Conservation (phyloP, 2,888 invertebrate species). For the Crocallis elinguaria region DNA sequence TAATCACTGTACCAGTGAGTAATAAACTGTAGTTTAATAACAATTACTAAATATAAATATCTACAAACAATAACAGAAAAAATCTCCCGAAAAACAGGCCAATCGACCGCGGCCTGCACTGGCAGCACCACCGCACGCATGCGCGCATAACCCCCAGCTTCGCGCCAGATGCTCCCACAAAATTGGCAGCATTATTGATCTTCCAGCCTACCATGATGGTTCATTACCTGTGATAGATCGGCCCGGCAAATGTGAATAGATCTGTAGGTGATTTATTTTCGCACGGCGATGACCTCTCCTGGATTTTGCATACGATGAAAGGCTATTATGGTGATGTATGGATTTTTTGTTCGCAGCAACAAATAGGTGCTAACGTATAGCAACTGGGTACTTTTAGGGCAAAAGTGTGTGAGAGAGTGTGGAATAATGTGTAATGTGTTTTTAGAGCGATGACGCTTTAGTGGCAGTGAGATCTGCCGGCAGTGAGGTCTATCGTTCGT, state of each 20-base stretch:
- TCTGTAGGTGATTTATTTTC: slow-evolving; percentile 21
- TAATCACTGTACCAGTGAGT: no score
- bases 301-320: slow-evolving; percentile 17
- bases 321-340: background rate
- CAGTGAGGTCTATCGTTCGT: no score
- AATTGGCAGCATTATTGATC: slow-evolving; percentile 81
- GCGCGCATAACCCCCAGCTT: slow-evolving; percentile 59
- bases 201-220: slow-evolving; percentile 46
- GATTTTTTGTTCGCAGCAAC: background rate
- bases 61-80: background rate
- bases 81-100: background rate
- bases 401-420: no score
- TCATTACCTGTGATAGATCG: slow-evolving; percentile 58
- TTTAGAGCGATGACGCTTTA: no score
- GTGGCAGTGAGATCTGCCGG: no score
- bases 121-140: slow-evolving; percentile 67
- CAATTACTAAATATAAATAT: background rate
- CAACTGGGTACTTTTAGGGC: no score
- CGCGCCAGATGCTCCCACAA: slow-evolving; percentile 68
- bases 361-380: no score
- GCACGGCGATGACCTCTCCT: slow-evolving; percentile 20
- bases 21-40: no score
- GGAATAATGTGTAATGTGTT: no score
- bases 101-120: slow-evolving; percentile 7
- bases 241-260: slow-evolving; percentile 38